A percentile compares a stretch with the other conserved stretches of the same genome.
Conservation (phyloP, 2,797 vertebrate species). For the Heteromormyrus szaboi region DNA sequence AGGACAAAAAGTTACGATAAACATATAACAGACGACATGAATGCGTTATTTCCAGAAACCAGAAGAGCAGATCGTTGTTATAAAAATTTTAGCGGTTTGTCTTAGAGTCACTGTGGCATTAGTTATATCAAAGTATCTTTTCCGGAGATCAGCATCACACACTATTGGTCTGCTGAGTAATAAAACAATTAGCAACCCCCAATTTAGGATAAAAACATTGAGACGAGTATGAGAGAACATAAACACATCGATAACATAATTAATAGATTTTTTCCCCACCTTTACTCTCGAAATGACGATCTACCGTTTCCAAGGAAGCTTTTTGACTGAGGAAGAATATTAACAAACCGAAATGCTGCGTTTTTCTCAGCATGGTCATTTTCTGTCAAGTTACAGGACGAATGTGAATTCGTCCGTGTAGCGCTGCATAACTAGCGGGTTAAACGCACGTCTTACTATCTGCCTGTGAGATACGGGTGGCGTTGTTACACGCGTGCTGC, state of each 20-base stretch:
- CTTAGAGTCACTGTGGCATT: neutral
- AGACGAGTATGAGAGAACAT: neutral
- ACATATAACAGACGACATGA: neutral
- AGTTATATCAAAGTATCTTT: neutral
- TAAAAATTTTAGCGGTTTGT: neutral
- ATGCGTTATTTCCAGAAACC: neutral
- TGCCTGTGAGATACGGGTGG: conserved; percentile 42
- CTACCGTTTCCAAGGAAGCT: conserved; percentile 11
- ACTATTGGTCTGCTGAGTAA: neutral
- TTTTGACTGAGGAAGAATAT: conserved; percentile 32
- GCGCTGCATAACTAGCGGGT: conserved; percentile 37
- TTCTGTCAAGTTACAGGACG: conserved; percentile 29
- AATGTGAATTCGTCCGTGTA: conserved; percentile 14
- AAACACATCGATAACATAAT: neutral
- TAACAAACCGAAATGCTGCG: conserved; percentile 26
- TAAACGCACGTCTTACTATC: neutral
- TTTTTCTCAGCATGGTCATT: conserved; percentile 30
- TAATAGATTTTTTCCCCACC: conserved; percentile 40
- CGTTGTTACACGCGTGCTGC: conserved; percentile 43
- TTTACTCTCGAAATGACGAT: conserved; percentile 51
- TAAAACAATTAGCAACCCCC: neutral
- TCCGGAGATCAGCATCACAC: neutral
- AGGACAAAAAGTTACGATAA: neutral
- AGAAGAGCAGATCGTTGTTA: neutral
- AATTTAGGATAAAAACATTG: neutral